Evolutionary conservation across 2,888 invertebrate genomes (phyloP).

Genomic region (Trachelus stipa): DNA sequence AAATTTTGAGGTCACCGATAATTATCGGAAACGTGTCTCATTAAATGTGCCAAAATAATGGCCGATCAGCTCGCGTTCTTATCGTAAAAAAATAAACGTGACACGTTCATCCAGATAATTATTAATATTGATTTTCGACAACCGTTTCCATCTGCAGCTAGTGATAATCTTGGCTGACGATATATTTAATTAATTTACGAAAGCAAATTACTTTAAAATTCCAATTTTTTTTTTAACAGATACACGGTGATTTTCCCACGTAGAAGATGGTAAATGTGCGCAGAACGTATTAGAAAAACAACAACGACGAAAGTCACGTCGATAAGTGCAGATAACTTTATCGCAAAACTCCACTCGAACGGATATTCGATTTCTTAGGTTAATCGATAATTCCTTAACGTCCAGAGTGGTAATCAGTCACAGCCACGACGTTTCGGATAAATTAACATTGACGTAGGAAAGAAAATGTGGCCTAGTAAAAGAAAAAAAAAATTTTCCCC

Average conservation of each 20-base stretch:
- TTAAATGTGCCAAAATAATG: not conserved
- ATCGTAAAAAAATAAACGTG: not conserved
- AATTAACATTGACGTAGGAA: not conserved
- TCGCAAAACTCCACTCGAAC: not conserved
- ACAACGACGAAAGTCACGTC: not conserved
- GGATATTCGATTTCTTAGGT: not conserved
- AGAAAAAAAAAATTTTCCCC: too few relatives aligned
- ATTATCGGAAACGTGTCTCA: not conserved
- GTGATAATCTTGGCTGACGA: not conserved
- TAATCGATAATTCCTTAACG: not conserved
- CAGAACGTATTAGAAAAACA: not conserved
- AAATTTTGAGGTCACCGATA: not conserved
- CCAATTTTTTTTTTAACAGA: not conserved
- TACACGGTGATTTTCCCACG: not conserved
- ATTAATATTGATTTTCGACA: not conserved
- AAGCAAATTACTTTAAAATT: not conserved
- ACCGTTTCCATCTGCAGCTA: not conserved
- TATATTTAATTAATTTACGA: not conserved
- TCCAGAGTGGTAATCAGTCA: not conserved
- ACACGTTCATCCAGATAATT: not conserved
- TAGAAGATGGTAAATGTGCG: not conserved
- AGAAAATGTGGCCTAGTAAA: too few relatives aligned
- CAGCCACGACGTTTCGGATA: not conserved
- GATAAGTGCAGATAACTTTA: not conserved
- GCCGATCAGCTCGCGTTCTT: not conserved